A percentile compares a stretch with the other conserved stretches of the same genome.
These are phyloP conservation scores for Abramis brama DNA, from an alignment of 2,113 vertebrate genomes.

Conservation along the genomic window DNA sequence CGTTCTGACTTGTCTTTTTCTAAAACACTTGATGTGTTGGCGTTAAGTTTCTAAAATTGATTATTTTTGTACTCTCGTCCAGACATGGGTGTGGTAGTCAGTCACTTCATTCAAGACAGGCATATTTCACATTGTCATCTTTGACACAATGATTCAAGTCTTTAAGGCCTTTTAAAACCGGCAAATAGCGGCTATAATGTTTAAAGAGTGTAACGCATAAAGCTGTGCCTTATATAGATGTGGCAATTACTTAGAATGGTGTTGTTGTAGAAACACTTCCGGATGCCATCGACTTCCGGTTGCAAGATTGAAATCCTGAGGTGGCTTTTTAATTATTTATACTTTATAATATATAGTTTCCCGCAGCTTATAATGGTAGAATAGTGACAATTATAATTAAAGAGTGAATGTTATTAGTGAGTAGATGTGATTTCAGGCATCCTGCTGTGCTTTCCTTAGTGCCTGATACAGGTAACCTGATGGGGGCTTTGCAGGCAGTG, in stretches of 20 bases:
- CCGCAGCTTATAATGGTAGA: not conserved
- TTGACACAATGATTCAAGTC: not conserved
- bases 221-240: not conserved
- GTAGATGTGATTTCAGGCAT: not conserved
- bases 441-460: conserved; percentile 71
- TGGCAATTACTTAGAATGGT: not conserved
- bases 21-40: not conserved
- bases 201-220: not conserved
- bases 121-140: not conserved
- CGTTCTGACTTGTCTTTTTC: not conserved
- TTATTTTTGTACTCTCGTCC: not conserved
- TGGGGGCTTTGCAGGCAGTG: conserved; percentile 92
- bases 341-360: not conserved
- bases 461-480: conserved; percentile 89
- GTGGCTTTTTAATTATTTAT: not conserved
- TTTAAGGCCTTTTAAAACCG: not conserved
- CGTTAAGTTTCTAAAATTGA: not conserved
- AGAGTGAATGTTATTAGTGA: not conserved
- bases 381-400: not conserved
- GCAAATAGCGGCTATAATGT: not conserved
- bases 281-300: conserved; percentile 19
- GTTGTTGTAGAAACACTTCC: conserved; percentile 38
- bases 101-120: not conserved
- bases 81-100: conserved; percentile 40
- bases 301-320: not conserved